A percentile compares a stretch with the other conserved stretches of the same genome.
phyloP scores from a whole-genome alignment of 2,888 invertebrate species.

The Chymomyza caudatula region DNA sequence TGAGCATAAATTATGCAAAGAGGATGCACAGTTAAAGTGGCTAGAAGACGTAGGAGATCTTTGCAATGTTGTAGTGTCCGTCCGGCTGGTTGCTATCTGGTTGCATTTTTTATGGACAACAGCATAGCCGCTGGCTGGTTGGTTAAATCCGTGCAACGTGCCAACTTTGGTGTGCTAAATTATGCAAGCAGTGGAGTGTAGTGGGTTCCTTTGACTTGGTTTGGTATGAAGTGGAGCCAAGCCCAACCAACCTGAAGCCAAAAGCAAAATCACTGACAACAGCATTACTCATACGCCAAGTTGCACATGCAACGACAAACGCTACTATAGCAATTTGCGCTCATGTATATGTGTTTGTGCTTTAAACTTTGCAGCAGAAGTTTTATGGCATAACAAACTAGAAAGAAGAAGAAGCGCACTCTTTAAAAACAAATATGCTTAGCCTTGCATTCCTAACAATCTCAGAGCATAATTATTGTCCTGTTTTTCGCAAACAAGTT shows the following conservation, averaged over 20 bases:
- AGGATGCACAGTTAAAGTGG: slow-evolving; percentile 65
- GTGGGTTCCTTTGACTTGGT: neutral
- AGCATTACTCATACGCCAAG: slow-evolving; percentile 68
- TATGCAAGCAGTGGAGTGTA: slow-evolving; percentile 40
- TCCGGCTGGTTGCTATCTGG: neutral
- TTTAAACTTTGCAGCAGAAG: neutral
- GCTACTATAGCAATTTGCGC: neutral
- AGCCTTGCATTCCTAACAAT: neutral
- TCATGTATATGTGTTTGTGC: neutral
- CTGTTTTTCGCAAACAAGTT: neutral
- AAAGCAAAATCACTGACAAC: slow-evolving; percentile 58
- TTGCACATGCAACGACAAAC: slow-evolving; percentile 11
- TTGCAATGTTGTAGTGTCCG: neutral
- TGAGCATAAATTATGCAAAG: slow-evolving; percentile 66
- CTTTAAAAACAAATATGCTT: neutral
- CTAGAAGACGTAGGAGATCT: slow-evolving; percentile 26
- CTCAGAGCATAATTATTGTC: neutral
- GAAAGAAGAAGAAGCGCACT: neutral
- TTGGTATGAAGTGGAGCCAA: neutral
- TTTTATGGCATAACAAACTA: neutral
- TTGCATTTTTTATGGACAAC: neutral
- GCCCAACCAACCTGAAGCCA: slow-evolving; percentile 3
- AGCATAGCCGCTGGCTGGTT: slow-evolving; percentile 18
- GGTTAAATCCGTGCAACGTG: slow-evolving; percentile 44
- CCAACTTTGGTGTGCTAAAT: slow-evolving; percentile 49